Percentiles rank a stretch among this genome's conserved stretches.
phyloP scores from a whole-genome alignment of 2,888 invertebrate genomes.

The Phortica magna region DNA sequence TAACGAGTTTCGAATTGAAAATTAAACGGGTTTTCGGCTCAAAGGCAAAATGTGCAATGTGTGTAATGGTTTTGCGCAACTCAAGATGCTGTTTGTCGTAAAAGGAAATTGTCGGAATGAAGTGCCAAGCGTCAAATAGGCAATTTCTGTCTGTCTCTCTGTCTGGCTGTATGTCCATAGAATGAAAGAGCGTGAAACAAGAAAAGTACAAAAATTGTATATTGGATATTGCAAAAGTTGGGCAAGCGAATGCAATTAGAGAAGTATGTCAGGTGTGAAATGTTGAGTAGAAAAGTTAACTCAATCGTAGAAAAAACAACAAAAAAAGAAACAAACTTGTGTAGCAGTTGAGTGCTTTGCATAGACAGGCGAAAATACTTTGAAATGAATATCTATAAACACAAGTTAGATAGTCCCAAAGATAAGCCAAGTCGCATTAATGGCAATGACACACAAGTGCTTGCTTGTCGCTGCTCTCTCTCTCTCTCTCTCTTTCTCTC shows the following conservation, averaged over 20 bases:
- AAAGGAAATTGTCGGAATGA: constrained; percentile 20
- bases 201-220: neutral
- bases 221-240: constrained; percentile 7
- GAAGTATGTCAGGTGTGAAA: constrained; percentile 3
- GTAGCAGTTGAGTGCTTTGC: too few species aligned
- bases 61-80: neutral
- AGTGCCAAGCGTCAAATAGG: constrained; percentile 15
- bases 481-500: too few species aligned
- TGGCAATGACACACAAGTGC: too few species aligned
- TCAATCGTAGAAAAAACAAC: too few species aligned
- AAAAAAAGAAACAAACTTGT: too few species aligned
- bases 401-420: too few species aligned
- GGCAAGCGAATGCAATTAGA: neutral
- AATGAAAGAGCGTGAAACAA: neutral
- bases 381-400: neutral
- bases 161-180: neutral
- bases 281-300: neutral
- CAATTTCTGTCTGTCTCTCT: neutral
- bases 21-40: constrained; percentile 25
- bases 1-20: constrained; percentile 34
- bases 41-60: neutral
- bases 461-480: too few species aligned
- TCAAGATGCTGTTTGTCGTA: constrained; percentile 23
- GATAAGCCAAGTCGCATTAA: neutral
- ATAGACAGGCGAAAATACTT: neutral